Base-by-base conservation (phyloP, 2,113 vertebrate genomes). In the Ictalurus furcatus region DNA sequence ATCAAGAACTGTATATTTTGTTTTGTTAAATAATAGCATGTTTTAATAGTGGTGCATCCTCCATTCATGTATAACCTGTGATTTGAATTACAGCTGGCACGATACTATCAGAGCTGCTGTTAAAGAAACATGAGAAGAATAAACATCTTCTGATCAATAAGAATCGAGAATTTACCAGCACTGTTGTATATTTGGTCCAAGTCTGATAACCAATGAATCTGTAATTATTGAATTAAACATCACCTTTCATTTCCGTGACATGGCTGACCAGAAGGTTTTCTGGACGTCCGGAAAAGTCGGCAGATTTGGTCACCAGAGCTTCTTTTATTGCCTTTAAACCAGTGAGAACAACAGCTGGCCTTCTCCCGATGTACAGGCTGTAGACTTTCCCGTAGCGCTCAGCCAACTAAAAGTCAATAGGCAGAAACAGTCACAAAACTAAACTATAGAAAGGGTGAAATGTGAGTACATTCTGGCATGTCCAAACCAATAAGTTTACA, bases 231-330 rank as follows among this genome's bases (percentile, higher is more conserved):
- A 6, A 48, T 40, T 23, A 21, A 9, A 37, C 67, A 6, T 12
- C 88, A 95, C 94, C 95, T 92, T 88, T 92, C 2, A 9, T 63
- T 9, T 90, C 1, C 0, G 81, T 85, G 12, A 79, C 0, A 7
- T 90, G 85, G 82, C 91, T 93, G 58, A 94, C 17, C 56, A 94
- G 80, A 9, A 83, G 44, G 78, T 94, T 93, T 65, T 94, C 93
- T 1, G 95, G 94, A 67, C 95, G 89, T 91, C 95, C 95, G 52
- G 94, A 92, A 80, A 95, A 95, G 37, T 94, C 94, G 0, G 19
- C 52, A 3, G 80, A 90, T 28, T 93, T 95, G 58, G 54, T 92
- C 59, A 95, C 87, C 6, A 95, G 76, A 12, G 94, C 94, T 71
- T 95, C 95, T 84, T 94, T 96, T 11, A 96, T 90, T 37, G 92